These are phyloP conservation scores for Chondrilla cf. caribensis DNA, from an alignment of 37 sponge, comb jelly and placozoan species.

Conservation along the genomic window DNA sequence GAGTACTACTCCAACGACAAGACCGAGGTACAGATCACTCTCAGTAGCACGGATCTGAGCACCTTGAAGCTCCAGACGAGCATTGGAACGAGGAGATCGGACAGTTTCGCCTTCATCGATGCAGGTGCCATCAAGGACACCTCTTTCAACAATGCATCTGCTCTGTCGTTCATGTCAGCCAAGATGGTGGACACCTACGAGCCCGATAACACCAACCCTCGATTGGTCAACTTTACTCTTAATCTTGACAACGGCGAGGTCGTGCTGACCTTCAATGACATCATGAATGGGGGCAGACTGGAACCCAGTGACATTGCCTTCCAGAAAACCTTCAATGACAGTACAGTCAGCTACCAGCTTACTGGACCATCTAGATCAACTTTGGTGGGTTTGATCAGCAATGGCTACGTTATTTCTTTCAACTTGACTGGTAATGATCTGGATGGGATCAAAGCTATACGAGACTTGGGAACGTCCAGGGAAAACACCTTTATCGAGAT, in stretches of 20 bases:
- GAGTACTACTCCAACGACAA: conserved; percentile 8
- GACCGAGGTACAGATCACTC: conserved; percentile 38
- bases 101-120: conserved; percentile 63
- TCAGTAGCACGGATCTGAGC: conserved; percentile 48
- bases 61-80: conserved; percentile 53
- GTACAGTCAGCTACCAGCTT: conserved; percentile 29
- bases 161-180: conserved; percentile 24
- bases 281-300: conserved; percentile 57
- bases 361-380: conserved; percentile 53
- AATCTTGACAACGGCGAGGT: conserved; percentile 68
- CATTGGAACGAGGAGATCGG: conserved; percentile 52
- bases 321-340: conserved; percentile 18
- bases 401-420: conserved; percentile 79
- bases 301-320: conserved; percentile 27
- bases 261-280: conserved; percentile 74
- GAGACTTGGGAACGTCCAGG: conserved; percentile 39
- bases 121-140: conserved; percentile 73
- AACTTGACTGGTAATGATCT: conserved; percentile 56
- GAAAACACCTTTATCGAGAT: conserved; percentile 59
- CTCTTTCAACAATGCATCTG: conserved; percentile 45
- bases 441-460: conserved; percentile 68
- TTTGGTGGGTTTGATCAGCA: background rate
- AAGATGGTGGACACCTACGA: conserved; percentile 38
- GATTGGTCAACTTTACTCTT: conserved; percentile 53
- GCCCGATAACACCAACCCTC: conserved; percentile 57